These are phyloP conservation scores for Teleogryllus oceanicus DNA, from an alignment of 2,888 invertebrate genomes.

Conservation along the genomic window DNA sequence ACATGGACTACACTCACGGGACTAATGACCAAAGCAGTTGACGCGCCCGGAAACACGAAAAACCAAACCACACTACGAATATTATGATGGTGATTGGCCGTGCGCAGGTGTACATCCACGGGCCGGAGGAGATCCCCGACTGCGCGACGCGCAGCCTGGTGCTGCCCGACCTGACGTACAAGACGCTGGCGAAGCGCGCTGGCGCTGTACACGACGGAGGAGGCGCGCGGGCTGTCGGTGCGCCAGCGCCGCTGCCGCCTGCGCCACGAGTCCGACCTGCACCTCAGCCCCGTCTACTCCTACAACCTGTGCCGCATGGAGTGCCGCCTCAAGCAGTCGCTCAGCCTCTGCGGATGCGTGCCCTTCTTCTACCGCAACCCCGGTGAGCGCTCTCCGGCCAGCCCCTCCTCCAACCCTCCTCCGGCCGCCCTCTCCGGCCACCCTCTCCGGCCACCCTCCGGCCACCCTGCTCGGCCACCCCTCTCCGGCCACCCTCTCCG, in stretches of 20 bases:
- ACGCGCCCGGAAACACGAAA: too few species aligned
- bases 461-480: too few species aligned
- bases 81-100: too few species aligned
- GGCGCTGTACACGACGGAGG: constrained; percentile 57
- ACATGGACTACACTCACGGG: too few species aligned
- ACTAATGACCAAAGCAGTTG: too few species aligned
- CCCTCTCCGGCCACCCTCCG: too few species aligned
- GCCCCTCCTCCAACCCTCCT: too few species aligned
- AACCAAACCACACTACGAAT: too few species aligned
- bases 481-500: too few species aligned
- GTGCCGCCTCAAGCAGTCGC: constrained; percentile 61
- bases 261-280: constrained; percentile 32
- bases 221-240: constrained; percentile 45
- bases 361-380: constrained; percentile 62
- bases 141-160: constrained; percentile 52
- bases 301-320: constrained; percentile 68
- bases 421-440: too few species aligned
- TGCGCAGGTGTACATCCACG: constrained; percentile 61
- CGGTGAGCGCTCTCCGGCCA: too few species aligned
- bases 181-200: constrained; percentile 59
- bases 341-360: constrained; percentile 63
- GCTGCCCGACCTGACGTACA: constrained; percentile 55
- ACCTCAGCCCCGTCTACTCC: constrained; percentile 41
- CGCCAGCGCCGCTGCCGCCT: constrained; percentile 59
- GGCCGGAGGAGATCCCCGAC: constrained; percentile 65